Percentiles rank a stretch among this genome's conserved stretches.
Evolutionary conservation across 2,797 vertebrate species (phyloP).

Genomic region (Intellagama lesueurii): DNA sequence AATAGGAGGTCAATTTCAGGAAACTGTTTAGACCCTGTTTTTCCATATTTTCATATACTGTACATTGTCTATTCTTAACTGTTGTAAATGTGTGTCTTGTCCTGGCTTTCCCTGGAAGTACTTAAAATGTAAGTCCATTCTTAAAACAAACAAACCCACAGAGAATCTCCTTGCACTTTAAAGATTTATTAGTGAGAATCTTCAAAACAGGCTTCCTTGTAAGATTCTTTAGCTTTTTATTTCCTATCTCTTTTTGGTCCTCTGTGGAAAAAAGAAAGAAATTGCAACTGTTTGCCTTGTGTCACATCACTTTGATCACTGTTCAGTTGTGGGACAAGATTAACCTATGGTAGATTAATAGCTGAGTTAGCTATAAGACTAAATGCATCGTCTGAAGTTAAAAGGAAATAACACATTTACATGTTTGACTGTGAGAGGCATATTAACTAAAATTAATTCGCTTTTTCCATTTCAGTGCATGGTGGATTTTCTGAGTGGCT

Average conservation of each 20-base stretch:
- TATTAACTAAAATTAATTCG: background rate
- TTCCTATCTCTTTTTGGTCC: background rate
- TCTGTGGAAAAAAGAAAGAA: background rate
- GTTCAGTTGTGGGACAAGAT: background rate
- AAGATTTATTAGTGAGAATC: no score
- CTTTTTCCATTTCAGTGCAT: conserved; percentile 81
- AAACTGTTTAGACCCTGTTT: no score
- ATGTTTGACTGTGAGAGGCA: background rate
- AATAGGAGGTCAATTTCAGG: no score
- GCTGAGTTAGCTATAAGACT: background rate
- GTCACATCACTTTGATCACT: background rate
- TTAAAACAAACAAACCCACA: no score
- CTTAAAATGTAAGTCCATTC: no score
- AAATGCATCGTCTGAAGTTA: no score
- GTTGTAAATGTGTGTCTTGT: background rate
- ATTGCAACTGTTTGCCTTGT: background rate
- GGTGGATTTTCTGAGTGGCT: conserved; percentile 93
- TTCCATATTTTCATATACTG: background rate
- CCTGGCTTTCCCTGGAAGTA: background rate
- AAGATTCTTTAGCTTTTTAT: background rate
- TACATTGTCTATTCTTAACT: background rate
- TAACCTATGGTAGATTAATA: background rate
- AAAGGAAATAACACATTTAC: background rate
- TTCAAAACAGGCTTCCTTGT: background rate
- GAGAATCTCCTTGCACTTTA: no score